Conservation (phyloP, 2,113 vertebrate genomes). For the Dicerorhinus sumatrensis region DNA sequence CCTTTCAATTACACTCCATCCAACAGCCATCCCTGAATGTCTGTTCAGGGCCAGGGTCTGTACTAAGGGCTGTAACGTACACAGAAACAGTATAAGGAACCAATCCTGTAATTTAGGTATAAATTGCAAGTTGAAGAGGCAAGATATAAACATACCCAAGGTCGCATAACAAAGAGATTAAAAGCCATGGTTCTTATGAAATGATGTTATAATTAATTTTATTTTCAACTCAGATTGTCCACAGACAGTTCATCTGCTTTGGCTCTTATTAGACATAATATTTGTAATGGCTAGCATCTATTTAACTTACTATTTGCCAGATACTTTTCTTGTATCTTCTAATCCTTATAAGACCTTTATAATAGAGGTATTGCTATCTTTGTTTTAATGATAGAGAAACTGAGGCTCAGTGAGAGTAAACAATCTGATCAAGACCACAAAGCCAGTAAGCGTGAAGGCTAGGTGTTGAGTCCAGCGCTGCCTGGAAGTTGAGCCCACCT, state of each 20-base stretch:
- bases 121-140: background rate
- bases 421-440: background rate
- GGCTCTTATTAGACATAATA: background rate
- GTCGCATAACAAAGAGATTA: background rate
- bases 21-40: background rate
- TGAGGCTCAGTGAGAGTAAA: background rate
- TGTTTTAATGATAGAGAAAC: background rate
- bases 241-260: background rate
- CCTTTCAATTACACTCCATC: background rate
- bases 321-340: background rate
- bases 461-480: background rate
- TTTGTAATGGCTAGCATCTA: background rate
- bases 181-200: background rate
- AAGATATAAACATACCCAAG: background rate
- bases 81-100: background rate
- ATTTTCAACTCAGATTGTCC: background rate
- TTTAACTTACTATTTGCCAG: background rate
- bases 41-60: background rate
- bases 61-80: background rate
- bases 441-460: background rate
- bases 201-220: background rate
- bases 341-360: background rate
- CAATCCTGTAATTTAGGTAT: background rate
- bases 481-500: background rate
- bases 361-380: background rate